Evolutionary conservation across 2,797 vertebrate species (phyloP).

Genomic region (Leontocebus nigricollis): DNA sequence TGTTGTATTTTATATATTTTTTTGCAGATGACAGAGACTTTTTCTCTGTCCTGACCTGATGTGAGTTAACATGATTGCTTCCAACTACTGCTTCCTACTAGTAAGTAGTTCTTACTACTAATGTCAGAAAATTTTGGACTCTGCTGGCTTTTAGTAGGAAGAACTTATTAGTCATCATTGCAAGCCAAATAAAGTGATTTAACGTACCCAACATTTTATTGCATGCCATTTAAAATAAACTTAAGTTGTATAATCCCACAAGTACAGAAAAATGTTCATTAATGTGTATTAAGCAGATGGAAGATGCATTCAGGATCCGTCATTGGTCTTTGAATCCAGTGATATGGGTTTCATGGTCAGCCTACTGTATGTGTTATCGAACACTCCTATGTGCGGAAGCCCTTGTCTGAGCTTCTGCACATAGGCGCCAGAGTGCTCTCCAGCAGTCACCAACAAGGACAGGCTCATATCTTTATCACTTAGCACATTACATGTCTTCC

Average conservation of each 20-base stretch:
- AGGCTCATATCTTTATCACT: background rate
- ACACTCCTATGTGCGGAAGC: too few relatives aligned
- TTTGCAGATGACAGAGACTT: background rate
- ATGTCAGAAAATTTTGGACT: background rate
- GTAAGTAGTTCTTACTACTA: background rate
- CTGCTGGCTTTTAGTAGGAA: background rate
- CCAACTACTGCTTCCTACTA: background rate
- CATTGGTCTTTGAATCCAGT: background rate
- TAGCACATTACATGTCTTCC: background rate
- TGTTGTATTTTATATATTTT: background rate
- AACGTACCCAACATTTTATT: background rate
- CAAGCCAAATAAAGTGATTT: background rate
- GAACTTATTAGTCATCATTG: background rate
- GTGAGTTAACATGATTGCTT: background rate
- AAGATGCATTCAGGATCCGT: background rate
- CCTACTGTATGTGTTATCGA: accelerated
- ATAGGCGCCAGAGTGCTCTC: accelerated
- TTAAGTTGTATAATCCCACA: background rate
- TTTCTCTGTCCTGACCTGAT: background rate
- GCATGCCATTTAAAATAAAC: background rate
- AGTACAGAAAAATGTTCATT: background rate
- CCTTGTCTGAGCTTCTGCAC: too few relatives aligned
- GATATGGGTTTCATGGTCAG: background rate
- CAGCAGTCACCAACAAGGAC: too few relatives aligned
- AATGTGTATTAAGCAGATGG: background rate